Percentiles rank a stretch among this genome's conserved stretches.
These are phyloP conservation scores for Thaleichthys pacificus DNA, from an alignment of 2,797 vertebrate genomes.

Conservation along the genomic window DNA sequence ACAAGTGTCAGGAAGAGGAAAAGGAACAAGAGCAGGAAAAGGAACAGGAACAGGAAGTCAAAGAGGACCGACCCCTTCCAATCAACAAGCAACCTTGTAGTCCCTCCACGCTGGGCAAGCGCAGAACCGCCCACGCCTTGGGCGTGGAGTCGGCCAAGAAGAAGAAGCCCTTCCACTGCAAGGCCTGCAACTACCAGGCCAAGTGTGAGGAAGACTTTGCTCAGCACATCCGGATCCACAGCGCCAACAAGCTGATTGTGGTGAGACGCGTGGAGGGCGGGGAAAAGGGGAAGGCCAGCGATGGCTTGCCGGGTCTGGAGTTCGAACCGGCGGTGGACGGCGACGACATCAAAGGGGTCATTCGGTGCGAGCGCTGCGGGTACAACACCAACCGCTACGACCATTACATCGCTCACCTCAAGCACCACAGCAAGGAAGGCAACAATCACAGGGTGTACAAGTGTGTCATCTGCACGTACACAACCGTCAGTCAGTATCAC, in stretches of 20 bases:
- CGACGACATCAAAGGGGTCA: slow-evolving; percentile 88
- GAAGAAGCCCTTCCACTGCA: slow-evolving; percentile 93
- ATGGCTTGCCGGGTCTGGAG: slow-evolving; percentile 40
- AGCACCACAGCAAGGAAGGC: slow-evolving; percentile 92
- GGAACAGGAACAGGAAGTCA: slow-evolving; percentile 13
- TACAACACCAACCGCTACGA: slow-evolving; percentile 98
- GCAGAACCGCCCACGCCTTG: not conserved
- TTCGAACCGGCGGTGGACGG: slow-evolving; percentile 38
- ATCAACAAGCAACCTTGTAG: not conserved
- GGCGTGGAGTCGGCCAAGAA: slow-evolving; percentile 62
- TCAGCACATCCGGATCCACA: slow-evolving; percentile 87
- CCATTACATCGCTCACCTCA: slow-evolving; percentile 95
- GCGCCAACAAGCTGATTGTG: slow-evolving; percentile 89
- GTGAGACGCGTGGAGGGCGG: slow-evolving; percentile 86
- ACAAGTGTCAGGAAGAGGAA: not conserved
- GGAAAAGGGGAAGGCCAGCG: slow-evolving; percentile 75
- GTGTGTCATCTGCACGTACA: slow-evolving; percentile 94
- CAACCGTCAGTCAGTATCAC: slow-evolving; percentile 96
- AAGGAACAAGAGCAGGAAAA: not conserved
- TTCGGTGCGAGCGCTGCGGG: slow-evolving; percentile 92
- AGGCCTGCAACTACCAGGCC: slow-evolving; percentile 92
- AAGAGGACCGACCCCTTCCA: slow-evolving; percentile 42
- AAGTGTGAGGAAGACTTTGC: slow-evolving; percentile 90
- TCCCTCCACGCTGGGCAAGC: slow-evolving; percentile 21
- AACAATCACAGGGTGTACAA: slow-evolving; percentile 89